Evolutionary conservation across 2,888 invertebrate species (phyloP).

Genomic region (Perithous albicinctus): DNA sequence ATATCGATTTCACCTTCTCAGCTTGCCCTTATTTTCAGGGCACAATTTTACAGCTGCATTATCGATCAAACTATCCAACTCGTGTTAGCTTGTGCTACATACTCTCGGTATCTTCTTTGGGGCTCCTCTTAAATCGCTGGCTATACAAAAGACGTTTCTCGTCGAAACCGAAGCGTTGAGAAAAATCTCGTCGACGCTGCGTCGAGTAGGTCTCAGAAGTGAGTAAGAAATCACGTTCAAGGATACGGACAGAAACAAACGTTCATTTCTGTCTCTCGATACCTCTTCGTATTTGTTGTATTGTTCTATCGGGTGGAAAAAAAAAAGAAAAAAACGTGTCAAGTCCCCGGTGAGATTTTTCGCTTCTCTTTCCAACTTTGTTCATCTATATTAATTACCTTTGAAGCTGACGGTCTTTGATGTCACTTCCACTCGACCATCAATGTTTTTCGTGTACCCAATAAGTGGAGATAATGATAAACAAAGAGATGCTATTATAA

Average conservation of each 20-base stretch:
- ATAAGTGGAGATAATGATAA: neutral
- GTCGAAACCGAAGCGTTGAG: neutral
- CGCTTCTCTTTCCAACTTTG: neutral
- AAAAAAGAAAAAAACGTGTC: too few relatives aligned
- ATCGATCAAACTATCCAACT: conserved; percentile 61
- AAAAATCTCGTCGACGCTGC: conserved; percentile 1
- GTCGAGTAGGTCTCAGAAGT: neutral
- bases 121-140: neutral
- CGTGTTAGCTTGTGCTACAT: neutral
- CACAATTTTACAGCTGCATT: conserved; percentile 63
- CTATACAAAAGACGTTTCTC: neutral
- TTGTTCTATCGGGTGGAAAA: too few relatives aligned
- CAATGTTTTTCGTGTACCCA: neutral
- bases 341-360: neutral
- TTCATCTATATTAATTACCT: neutral
- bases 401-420: neutral
- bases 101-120: neutral
- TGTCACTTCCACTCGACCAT: neutral
- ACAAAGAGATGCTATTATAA: neutral
- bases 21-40: conserved; percentile 55
- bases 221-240: conserved; percentile 3
- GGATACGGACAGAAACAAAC: conserved; percentile 6
- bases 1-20: conserved; percentile 19
- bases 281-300: neutral
- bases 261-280: neutral